Evolutionary conservation across 92 coral and sea anemone species (phyloP), one percentile per base, ranked within the genome.

Genomic region (Porites divaricata): DNA sequence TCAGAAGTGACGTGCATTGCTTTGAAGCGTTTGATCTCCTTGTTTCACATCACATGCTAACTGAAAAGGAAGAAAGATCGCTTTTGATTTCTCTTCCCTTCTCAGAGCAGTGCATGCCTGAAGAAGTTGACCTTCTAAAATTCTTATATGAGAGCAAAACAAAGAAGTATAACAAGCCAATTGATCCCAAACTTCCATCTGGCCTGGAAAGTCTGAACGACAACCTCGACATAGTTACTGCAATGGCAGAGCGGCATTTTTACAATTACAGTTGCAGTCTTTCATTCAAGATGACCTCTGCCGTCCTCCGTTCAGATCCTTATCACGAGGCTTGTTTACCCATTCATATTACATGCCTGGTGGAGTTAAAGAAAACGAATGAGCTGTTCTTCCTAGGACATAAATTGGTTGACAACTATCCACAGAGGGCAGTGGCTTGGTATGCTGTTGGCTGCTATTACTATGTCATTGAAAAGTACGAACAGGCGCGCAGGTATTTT

Each of bases 361-460:
- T 97, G 14, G 97, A 97, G 81, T 91, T 97, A 51, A 97, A 89
- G 89, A 95, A 97, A 77, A 89, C 95, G 3, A 97, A 97, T 81
- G 98, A 93, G 76, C 92, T 97, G 22, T 97, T 97, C 70, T 93
- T 84, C 72, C 91, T 97, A 20, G 99, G 95, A 22, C 99, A 97
- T 70, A 97, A 97, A 76, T 74, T 97, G 52, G 99, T 97, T 57
- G 99, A 97, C 75, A 95, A 95, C 81, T 97, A 97, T 76, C 99
- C 99, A 12, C 95, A 95, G 53, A 95, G 91, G 86, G 99, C 99
- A 1, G 94, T 97, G 4, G 93, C 99, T 15, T 97, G 99, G 99
- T 97, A 97, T 83, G 99, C 99, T 2, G 99, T 97, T 61, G 99
- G 99, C 6, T 97, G 97, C 53, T 97, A 97, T 72, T 97, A 97